Base-by-base conservation (phyloP, 30 jellyfish, hydroid and myxozoan genomes). In the Aurelia coerulea region DNA sequence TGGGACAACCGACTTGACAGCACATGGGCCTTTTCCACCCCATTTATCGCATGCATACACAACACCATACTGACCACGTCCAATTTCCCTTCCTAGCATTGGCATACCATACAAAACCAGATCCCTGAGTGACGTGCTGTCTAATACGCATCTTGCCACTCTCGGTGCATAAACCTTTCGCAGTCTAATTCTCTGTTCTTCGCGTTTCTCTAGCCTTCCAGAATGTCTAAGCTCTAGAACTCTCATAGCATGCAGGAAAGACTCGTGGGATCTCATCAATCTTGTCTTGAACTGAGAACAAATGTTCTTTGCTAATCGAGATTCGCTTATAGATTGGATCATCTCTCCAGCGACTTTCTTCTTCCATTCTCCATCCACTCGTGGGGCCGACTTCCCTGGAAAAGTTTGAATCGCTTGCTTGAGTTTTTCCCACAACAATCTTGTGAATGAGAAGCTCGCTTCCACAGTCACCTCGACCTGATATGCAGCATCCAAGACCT, bases 1-100 rank as follows among this genome's bases (percentile, higher is more conserved):
- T 8, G 99, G 99, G 7, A 95, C 99, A 74, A 95, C 99, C 50
- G 99, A 95, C 65, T 95, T 95, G 9, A 95, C 95, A 37, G 99
- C 99, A 76, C 99, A 95, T 13, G 99, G 99, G 17, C 97, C 99
- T 68, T 74, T 83, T 0, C 99, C 99, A 79, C 99, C 99, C 99
- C 99, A 95, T 65, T 95, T 95, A 69, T 95, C 99, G 76, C 99
- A 95, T 4, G 99, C 99, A 90, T 95, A 95, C 18, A 95, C 99
- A 74, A 95, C 99, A 68, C 99, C 99, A 84, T 95, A 95, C 84
- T 95, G 99, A 9, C 99, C 99, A 11, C 99, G 92, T 5, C 99
- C 99, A 68, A 95, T 85, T 66, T 95, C 99, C 18, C 97, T 85
- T 6, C 97, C 99, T 17, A 95, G 92, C 93, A 90, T 97, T 12